Conservation (phyloP, 2,797 vertebrate species). For the Artibeus lituratus region DNA sequence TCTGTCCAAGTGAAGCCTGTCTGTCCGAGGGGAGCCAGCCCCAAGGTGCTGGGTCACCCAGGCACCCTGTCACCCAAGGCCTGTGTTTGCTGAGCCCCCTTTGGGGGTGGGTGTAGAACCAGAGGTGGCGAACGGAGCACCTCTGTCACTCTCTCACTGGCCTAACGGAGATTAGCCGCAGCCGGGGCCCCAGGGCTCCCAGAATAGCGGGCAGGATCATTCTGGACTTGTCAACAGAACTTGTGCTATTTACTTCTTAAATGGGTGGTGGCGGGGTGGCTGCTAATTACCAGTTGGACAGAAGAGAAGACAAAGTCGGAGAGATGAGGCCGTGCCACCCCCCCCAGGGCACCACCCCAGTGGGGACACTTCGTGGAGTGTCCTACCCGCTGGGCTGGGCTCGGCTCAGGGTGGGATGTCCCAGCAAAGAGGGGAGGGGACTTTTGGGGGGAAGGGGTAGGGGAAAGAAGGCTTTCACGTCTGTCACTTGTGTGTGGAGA, state of each 20-base stretch:
- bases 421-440: neutral
- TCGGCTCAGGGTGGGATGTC: neutral
- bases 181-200: neutral
- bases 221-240: neutral
- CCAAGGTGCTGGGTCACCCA: neutral
- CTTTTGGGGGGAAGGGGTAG: neutral
- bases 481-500: neutral
- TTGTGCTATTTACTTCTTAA: conserved; percentile 7
- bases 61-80: neutral
- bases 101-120: neutral
- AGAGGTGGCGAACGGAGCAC: neutral
- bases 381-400: neutral
- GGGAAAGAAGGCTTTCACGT: neutral
- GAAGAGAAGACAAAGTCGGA: neutral
- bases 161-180: neutral
- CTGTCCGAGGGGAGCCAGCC: too few species aligned
- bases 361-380: neutral
- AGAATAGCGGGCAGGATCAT: neutral
- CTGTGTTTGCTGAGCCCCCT: neutral
- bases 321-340: neutral
- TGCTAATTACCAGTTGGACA: neutral
- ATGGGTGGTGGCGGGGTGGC: neutral
- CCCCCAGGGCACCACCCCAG: neutral
- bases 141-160: neutral
- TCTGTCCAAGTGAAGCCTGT: too few species aligned